A percentile compares a stretch with the other conserved stretches of the same genome.
Conservation (phyloP, 2,113 vertebrate species). For the Prunella himalayana region DNA sequence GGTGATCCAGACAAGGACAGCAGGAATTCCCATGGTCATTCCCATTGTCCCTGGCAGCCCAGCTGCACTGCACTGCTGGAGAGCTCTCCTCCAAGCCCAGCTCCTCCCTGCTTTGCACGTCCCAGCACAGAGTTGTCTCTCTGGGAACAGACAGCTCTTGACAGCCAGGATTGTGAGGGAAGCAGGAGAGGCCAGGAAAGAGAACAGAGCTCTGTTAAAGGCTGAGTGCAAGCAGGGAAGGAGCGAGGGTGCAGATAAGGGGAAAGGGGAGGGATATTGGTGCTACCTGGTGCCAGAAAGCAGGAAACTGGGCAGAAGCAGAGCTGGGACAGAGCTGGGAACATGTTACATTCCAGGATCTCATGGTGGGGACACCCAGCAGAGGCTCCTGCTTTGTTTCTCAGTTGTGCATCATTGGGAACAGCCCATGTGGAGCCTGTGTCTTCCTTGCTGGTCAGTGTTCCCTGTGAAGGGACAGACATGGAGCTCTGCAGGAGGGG, state of each 20-base stretch:
- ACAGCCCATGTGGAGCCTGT: background rate
- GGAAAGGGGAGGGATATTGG: background rate
- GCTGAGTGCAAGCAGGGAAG: background rate
- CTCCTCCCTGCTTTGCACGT: background rate
- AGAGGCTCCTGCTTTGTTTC: background rate
- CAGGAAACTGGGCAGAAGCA: background rate
- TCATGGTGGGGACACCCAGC: background rate
- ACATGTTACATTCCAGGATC: accelerated
- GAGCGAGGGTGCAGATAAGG: background rate
- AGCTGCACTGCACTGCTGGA: background rate
- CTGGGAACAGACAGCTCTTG: background rate
- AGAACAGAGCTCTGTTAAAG: background rate
- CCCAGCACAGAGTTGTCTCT: background rate
- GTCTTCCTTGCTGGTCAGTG: background rate
- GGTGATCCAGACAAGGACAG: background rate
- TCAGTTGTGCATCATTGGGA: background rate
- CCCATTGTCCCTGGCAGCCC: background rate
- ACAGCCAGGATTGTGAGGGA: background rate
- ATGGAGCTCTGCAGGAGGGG: background rate
- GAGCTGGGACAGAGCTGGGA: background rate
- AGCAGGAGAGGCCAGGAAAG: background rate
- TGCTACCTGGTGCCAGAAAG: background rate
- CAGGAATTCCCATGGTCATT: background rate
- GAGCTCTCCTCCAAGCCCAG: background rate
- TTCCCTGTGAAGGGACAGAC: background rate